Evolutionary conservation across 2,888 invertebrate species (phyloP).

Genomic region (Glaucopsyche alexis): DNA sequence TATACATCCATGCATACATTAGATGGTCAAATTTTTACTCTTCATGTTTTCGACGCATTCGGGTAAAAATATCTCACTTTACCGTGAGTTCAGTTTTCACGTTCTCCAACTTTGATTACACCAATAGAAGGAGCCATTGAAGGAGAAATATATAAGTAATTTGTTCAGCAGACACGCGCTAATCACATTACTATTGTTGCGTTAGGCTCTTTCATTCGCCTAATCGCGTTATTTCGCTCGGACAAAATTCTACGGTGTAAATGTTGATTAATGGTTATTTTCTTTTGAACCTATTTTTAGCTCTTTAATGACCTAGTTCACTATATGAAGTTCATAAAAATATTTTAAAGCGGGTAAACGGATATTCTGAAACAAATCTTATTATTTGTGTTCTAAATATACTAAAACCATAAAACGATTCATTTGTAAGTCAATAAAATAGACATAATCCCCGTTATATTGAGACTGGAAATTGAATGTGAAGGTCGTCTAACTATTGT

Average conservation of each 20-base stretch:
- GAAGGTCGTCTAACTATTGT: slow-evolving; percentile 25
- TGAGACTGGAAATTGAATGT: slow-evolving; percentile 10
- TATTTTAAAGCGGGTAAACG: too few relatives aligned
- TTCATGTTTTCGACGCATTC: too few relatives aligned
- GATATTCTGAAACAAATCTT: too few relatives aligned
- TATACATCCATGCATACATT: too few relatives aligned
- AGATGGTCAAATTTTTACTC: too few relatives aligned
- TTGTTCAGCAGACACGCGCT: slow-evolving; percentile 71
- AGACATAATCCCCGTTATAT: background rate
- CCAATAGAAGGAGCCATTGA: slow-evolving; percentile 46
- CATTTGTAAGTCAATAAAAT: too few relatives aligned
- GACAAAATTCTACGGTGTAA: slow-evolving; percentile 54
- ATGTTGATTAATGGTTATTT: slow-evolving; percentile 37
- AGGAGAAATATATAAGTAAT: slow-evolving; percentile 76
- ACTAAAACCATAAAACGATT: too few relatives aligned
- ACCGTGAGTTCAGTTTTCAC: background rate
- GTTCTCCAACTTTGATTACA: slow-evolving; percentile 14
- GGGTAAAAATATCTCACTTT: too few relatives aligned
- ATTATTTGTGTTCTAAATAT: too few relatives aligned
- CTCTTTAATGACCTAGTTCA: background rate
- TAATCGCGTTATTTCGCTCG: slow-evolving; percentile 77
- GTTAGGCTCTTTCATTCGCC: slow-evolving; percentile 75
- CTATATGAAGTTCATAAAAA: background rate
- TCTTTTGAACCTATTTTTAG: slow-evolving; percentile 13
- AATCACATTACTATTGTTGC: slow-evolving; percentile 79